phyloP scores from a whole-genome alignment of 2,888 invertebrate species.

The Microctonus aethiopoides region DNA sequence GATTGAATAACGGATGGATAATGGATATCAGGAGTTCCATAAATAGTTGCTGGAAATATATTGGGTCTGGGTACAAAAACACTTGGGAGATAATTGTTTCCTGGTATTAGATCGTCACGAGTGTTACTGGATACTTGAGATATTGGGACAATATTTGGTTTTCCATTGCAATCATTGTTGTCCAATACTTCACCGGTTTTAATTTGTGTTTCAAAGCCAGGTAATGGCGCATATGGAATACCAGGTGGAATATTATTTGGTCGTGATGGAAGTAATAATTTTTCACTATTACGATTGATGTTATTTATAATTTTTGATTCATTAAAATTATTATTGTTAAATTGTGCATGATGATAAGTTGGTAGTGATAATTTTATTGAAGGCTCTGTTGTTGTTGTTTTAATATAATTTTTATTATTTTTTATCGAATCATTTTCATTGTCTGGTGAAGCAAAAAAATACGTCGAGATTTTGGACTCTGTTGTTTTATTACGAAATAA shows the following conservation, averaged over 20 bases:
- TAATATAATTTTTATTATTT: conserved; percentile 10
- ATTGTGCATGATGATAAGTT: not conserved
- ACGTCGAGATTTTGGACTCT: conserved; percentile 36
- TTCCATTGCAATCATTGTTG: conserved; percentile 26
- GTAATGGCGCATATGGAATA: conserved; percentile 29
- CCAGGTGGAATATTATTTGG: conserved; percentile 41
- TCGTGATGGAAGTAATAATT: conserved; percentile 29
- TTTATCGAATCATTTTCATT: not conserved
- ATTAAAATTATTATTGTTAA: conserved; percentile 1
- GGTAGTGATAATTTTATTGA: conserved; percentile 30
- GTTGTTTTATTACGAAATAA: conserved; percentile 19
- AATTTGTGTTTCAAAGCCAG: conserved; percentile 11
- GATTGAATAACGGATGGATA: conserved; percentile 24
- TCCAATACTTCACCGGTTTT: conserved; percentile 38
- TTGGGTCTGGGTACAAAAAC: not conserved
- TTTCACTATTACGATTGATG: conserved; percentile 16
- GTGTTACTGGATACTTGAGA: conserved; percentile 24
- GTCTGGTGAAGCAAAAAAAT: conserved; percentile 37
- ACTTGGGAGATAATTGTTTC: conserved; percentile 24
- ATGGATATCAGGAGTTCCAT: conserved; percentile 31
- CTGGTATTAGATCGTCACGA: not conserved
- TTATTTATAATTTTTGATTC: not conserved
- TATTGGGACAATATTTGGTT: conserved; percentile 29
- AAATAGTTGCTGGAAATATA: conserved; percentile 33
- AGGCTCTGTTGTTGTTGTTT: conserved; percentile 14